A percentile compares a stretch with the other conserved stretches of the same genome.
These are phyloP conservation scores for Micromussa lordhowensis DNA, from an alignment of 92 coral and sea anemone species.

Conservation along the genomic window DNA sequence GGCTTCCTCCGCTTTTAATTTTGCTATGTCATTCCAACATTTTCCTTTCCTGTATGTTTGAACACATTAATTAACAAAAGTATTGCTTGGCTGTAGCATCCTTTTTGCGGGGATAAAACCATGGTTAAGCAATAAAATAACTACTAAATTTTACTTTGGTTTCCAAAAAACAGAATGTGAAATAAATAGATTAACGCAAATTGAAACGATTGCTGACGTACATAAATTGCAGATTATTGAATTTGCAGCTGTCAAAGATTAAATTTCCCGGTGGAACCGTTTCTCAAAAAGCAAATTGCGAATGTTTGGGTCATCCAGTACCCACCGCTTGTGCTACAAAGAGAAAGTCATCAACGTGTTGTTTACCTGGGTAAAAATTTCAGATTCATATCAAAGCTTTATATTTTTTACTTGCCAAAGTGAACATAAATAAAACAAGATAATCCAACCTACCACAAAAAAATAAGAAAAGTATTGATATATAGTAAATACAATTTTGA, in stretches of 20 bases:
- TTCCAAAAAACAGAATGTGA: neutral
- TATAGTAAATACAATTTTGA: neutral
- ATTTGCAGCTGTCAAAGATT: conserved; percentile 15
- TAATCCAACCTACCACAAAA: neutral
- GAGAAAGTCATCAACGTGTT: neutral
- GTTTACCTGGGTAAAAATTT: neutral
- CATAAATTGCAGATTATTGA: neutral
- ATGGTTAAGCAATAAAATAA: neutral
- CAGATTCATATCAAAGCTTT: neutral
- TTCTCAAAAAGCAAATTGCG: neutral
- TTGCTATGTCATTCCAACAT: neutral
- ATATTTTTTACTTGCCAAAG: neutral
- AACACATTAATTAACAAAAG: neutral
- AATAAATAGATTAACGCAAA: neutral
- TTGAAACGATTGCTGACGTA: neutral
- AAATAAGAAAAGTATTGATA: neutral
- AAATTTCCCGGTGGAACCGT: neutral
- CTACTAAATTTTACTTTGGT: neutral
- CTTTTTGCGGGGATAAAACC: neutral
- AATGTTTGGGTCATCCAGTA: neutral
- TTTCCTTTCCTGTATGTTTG: neutral
- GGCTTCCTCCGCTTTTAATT: neutral
- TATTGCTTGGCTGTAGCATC: neutral
- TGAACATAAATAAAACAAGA: neutral
- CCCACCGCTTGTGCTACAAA: neutral